Evolutionary conservation across 23 tunicate species (phyloP).

Genomic region (Styela clava): DNA sequence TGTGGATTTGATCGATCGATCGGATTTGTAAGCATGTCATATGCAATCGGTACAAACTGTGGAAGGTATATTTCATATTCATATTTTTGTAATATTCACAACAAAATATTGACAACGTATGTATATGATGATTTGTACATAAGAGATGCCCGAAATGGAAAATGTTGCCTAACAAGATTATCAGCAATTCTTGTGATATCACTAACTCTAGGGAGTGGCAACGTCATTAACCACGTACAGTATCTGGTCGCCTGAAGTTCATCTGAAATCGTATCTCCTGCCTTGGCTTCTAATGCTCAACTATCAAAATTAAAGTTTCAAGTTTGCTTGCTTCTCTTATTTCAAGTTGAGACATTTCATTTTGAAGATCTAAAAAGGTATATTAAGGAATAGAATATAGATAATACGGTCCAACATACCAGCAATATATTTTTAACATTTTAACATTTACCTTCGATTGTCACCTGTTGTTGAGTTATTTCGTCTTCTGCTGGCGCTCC

Average conservation of each 20-base stretch:
- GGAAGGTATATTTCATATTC: conserved; percentile 2
- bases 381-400: no score
- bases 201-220: conserved; percentile 1
- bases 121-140: conserved; percentile 1
- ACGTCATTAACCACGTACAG: background rate
- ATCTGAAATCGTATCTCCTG: conserved; percentile 14
- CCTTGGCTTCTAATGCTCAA: conserved; percentile 14
- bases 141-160: conserved; percentile 7
- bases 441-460: background rate
- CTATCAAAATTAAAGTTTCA: conserved; percentile 16
- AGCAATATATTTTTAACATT: background rate
- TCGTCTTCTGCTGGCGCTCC: background rate
- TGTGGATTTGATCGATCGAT: background rate
- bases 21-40: conserved; percentile 18
- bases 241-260: conserved; percentile 20
- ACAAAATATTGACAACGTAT: background rate
- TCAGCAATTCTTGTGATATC: conserved; percentile 9
- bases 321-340: conserved; percentile 14
- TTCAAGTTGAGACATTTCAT: conserved; percentile 3
- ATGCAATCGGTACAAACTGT: conserved; percentile 9
- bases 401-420: no score
- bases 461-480: background rate
- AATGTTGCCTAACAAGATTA: background rate
- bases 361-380: conserved; percentile 24
- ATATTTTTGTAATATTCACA: background rate